A percentile compares a stretch with the other conserved stretches of the same genome.
Conservation (phyloP, 1,140 invertebrate species). For the Tetragonula clypearis region DNA sequence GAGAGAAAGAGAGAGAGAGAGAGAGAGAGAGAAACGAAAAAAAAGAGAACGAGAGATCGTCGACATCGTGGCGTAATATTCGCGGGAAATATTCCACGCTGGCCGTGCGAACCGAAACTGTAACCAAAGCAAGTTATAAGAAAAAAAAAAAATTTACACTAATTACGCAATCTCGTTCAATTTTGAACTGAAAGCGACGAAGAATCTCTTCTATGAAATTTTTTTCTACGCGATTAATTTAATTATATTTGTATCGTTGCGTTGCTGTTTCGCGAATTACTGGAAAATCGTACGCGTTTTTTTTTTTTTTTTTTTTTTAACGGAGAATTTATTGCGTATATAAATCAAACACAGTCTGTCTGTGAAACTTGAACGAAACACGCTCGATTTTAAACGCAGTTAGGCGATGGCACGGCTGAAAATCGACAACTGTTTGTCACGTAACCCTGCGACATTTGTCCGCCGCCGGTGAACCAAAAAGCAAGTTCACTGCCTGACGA, state of each 20-base stretch:
- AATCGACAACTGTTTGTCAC: background rate
- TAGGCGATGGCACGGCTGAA: background rate
- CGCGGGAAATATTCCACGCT: background rate
- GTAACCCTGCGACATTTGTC: conserved; percentile 34
- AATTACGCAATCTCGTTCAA: too few relatives aligned
- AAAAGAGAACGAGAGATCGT: background rate
- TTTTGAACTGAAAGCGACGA: too few relatives aligned
- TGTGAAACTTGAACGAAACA: background rate
- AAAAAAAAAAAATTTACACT: too few relatives aligned
- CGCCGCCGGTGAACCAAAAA: conserved; percentile 35
- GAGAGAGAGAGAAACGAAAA: background rate
- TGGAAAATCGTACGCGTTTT: too few relatives aligned
- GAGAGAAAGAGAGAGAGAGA: background rate
- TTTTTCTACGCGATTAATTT: too few relatives aligned
- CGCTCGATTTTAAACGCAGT: too few relatives aligned
- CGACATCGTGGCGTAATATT: background rate
- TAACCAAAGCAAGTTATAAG: too few relatives aligned
- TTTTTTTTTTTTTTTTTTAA: too few relatives aligned
- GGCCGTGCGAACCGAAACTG: background rate
- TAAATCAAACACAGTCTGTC: too few relatives aligned
- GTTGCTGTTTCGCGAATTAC: too few relatives aligned
- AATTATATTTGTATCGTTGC: too few relatives aligned
- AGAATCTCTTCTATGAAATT: too few relatives aligned
- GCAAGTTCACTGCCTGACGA: conserved; percentile 47
- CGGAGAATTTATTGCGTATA: background rate